A percentile compares a stretch with the other conserved stretches of the same genome.
phyloP scores from a whole-genome alignment of 2,888 invertebrate species.

The Xanthorhoe spadicearia region DNA sequence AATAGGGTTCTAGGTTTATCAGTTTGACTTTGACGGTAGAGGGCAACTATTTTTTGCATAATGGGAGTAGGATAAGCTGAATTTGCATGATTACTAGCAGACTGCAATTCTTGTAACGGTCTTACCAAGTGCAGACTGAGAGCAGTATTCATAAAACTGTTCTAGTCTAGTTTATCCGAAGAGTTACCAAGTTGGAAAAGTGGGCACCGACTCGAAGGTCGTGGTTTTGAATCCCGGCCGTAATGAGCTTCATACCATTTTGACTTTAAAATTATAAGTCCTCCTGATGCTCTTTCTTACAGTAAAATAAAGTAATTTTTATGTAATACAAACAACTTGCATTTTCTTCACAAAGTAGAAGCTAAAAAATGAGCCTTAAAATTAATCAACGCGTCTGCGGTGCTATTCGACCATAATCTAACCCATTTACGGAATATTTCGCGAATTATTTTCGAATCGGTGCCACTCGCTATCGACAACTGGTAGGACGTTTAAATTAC shows the following conservation, averaged over 20 bases:
- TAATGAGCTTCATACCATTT: too few relatives aligned
- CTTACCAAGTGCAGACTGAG: background rate
- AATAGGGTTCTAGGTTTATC: slow-evolving; percentile 39
- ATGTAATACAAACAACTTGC: background rate
- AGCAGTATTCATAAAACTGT: too few relatives aligned
- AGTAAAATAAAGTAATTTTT: too few relatives aligned
- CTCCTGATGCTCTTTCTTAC: too few relatives aligned
- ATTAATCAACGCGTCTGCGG: slow-evolving; percentile 21
- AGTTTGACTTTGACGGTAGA: slow-evolving; percentile 39
- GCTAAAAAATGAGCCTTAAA: background rate
- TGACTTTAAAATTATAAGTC: too few relatives aligned
- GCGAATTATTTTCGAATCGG: slow-evolving; percentile 36
- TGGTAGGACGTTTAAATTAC: slow-evolving; percentile 82
- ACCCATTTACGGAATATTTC: slow-evolving; percentile 27
- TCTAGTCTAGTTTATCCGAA: too few relatives aligned
- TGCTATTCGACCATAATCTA: slow-evolving; percentile 20
- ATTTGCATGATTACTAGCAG: slow-evolving; percentile 1
- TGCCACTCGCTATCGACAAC: slow-evolving; percentile 72
- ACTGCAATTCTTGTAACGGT: background rate
- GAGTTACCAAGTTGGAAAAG: too few relatives aligned
- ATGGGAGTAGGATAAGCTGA: slow-evolving; percentile 32
- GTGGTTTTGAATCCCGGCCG: too few relatives aligned
- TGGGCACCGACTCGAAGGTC: too few relatives aligned
- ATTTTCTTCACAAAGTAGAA: background rate
- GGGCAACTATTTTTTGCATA: slow-evolving; percentile 23